Evolutionary conservation across 2,797 vertebrate genomes (phyloP).

Genomic region (Antrozous pallidus): DNA sequence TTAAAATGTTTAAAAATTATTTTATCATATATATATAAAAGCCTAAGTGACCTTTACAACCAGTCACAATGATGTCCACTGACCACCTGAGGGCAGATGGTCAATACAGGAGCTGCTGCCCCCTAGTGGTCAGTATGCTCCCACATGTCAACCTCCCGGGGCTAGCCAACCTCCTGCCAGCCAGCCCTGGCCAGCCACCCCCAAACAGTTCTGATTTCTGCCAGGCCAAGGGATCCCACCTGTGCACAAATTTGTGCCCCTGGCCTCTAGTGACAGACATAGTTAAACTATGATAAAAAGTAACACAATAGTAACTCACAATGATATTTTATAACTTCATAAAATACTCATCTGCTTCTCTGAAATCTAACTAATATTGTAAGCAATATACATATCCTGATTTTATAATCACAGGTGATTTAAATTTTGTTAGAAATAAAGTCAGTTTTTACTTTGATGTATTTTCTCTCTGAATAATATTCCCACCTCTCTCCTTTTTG

Average conservation of each 20-base stretch:
- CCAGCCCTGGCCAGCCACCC: no score
- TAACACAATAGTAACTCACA: conserved; percentile 25
- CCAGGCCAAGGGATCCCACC: no score
- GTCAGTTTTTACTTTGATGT: neutral
- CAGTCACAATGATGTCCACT: no score
- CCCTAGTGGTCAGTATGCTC: no score
- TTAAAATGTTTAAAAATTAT: neutral
- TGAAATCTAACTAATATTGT: neutral
- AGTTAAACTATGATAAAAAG: conserved; percentile 5
- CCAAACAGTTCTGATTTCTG: no score
- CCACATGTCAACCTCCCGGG: no score
- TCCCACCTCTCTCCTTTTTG: neutral
- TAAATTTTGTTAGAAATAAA: conserved; percentile 32
- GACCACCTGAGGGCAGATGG: no score
- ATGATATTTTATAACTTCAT: conserved; percentile 31
- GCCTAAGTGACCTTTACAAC: no score
- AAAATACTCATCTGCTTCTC: conserved; percentile 39
- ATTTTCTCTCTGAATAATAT: neutral
- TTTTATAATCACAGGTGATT: neutral
- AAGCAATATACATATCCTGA: neutral
- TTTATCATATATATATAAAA: no score
- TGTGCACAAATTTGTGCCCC: no score
- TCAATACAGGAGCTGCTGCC: no score
- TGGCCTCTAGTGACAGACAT: neutral
- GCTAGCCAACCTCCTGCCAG: no score